Conservation (phyloP, 2,113 vertebrate species). For the Dolichotis patagonum region DNA sequence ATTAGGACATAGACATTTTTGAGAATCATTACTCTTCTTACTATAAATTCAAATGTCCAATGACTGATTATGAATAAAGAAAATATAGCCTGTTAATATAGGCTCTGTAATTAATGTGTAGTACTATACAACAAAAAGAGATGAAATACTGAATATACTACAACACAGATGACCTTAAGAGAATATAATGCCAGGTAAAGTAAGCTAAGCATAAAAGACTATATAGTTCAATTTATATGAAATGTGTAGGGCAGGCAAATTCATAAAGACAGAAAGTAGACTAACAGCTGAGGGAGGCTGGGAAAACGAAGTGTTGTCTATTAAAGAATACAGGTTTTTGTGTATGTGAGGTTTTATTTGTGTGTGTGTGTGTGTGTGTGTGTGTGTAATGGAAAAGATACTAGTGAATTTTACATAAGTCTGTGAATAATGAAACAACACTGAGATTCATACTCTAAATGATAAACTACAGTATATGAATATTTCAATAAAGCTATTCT, state of each 20-base stretch:
- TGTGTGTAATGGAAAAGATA: not conserved
- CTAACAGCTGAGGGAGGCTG: not conserved
- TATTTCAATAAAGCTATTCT: not conserved
- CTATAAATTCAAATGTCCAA: not conserved
- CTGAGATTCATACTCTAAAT: not conserved
- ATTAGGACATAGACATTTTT: not conserved
- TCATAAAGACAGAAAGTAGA: not conserved
- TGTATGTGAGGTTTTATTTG: not conserved
- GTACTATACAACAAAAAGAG: not conserved
- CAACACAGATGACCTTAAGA: not conserved
- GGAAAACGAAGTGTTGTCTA: fast-evolving
- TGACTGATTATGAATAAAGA: not conserved
- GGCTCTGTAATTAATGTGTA: not conserved
- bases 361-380: not conserved
- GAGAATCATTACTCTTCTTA: not conserved
- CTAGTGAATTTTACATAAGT: not conserved
- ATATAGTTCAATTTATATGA: not conserved
- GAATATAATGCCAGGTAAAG: conserved; percentile 1
- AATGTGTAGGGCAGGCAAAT: not conserved
- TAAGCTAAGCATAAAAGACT: not conserved
- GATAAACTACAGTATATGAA: not conserved
- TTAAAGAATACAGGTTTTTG: not conserved
- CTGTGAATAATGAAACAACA: not conserved
- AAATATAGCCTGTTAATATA: not conserved
- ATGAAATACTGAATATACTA: not conserved